A percentile compares a stretch with the other conserved stretches of the same genome.
phyloP scores from a whole-genome alignment of 2,888 invertebrate species.

The Stratiomys singularior region DNA sequence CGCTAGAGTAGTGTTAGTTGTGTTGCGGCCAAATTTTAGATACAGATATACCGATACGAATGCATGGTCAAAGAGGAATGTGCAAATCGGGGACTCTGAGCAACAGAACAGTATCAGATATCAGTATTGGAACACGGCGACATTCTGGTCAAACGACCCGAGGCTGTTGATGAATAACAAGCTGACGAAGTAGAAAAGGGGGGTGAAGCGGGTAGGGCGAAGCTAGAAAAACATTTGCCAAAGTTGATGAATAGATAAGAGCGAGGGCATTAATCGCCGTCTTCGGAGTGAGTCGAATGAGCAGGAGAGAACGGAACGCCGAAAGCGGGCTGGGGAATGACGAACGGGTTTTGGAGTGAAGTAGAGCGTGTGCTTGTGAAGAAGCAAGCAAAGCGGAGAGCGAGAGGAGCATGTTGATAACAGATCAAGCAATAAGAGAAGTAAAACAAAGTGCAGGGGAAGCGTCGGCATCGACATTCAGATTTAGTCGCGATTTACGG shows the following conservation, averaged over 20 bases:
- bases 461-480: neutral
- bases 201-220: neutral
- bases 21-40: neutral
- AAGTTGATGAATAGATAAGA: too few relatives aligned
- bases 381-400: neutral
- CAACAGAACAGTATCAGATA: neutral
- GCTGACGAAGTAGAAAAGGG: neutral
- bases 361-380: neutral
- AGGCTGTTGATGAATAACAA: too few relatives aligned
- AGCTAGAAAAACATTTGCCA: neutral
- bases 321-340: too few relatives aligned
- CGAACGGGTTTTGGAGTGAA: conserved; percentile 1
- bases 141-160: too few relatives aligned
- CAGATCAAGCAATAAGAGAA: neutral
- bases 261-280: too few relatives aligned
- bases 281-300: too few relatives aligned
- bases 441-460: conserved; percentile 11
- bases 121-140: neutral
- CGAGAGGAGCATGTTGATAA: conserved; percentile 32
- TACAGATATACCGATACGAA: conserved; percentile 12
- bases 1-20: neutral
- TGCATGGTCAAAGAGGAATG: conserved; percentile 8
- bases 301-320: too few relatives aligned
- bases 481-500: conserved; percentile 9
- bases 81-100: neutral